Base-by-base conservation (phyloP, 2,888 invertebrate genomes). In the Hemistola chrysoprasaria region DNA sequence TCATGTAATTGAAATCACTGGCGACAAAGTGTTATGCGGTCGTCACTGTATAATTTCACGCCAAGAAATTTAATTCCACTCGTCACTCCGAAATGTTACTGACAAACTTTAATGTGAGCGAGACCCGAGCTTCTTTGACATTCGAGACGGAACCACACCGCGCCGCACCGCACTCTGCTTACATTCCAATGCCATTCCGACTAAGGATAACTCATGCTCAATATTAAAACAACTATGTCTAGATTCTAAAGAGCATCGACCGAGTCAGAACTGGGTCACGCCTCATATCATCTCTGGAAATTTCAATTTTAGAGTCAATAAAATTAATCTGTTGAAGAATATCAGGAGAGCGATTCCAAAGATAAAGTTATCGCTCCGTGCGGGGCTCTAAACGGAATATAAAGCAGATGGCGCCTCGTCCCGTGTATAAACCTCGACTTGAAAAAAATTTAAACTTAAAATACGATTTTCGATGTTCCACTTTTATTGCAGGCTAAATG, bases 401-500 rank as follows among this genome's bases (percentile, higher is more conserved):
- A 62, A 58, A 64, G 56, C 63, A 73, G 66, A 68, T 68, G 67
- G 57, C 53, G 59, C 57, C 43, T 46, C 44, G 54, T 49, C 16
- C 4, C 16, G 16, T 16, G 16, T 48, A 56, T 62, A 60, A 60
- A 56, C 46, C 45, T 22, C 25, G 31, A 29, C 11, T 52, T 38
- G 46, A 61, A 72, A 75, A 78, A 76, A 70, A 62, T 58, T 67
- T 55, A 57, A 76, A 75, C 63, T 68, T 68, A 71, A 75, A 72
- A 75, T 75, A 78, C 71, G 72, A 73, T 77, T 74, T 75, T 59
- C 59, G 62, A 72, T 66, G 74, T 69, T 65, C 71, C 16, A 62
- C 54, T 59, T 79, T 76, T 80, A 80, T 78, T 76, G 71, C 69
- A 76, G 64, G 58, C 65, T 64, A 73, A 77, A 78, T 76, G 74